Evolutionary conservation across 2,888 invertebrate genomes (phyloP), one percentile per base, ranked within the genome.

Genomic region (Perdita meconis): DNA sequence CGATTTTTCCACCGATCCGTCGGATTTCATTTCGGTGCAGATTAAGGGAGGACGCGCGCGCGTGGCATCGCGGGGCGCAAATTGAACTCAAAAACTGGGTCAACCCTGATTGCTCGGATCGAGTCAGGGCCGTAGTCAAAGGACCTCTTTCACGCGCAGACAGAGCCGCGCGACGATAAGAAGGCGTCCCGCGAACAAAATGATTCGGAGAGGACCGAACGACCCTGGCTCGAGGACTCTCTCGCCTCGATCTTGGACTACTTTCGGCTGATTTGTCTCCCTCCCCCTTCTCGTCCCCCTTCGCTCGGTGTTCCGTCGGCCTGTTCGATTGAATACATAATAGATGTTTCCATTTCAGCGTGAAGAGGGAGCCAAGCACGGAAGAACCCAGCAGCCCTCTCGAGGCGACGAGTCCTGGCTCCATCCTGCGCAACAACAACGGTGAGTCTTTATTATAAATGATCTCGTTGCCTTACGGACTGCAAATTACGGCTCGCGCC

Each of bases 311-410:
- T 19, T 26, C 30, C 42, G 36, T 26, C 47, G 36, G 44, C 16
- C 26, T 51, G 57, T 78, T 69, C 66, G 66, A 77, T 75, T 63
- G 74, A 82, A 84, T 90, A 82, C 87, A 89, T 88, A 90, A 89
- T 88, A 83, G 74, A 89, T 90, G 86, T 87, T 90, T 88, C 76
- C 79, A 86, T 89, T 91, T 84, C 88, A 92, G 92, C 81, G 92
- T 92, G 83, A 92, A 92, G 85, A 90, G 89, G 84, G 91, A 92
- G 84, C 91, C 91, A 71, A 90, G 88, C 84, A 88, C 88, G 83
- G 91, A 92, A 82, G 91, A 92, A 71, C 90, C 90, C 72, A 90
- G 88, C 89, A 92, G 91, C 85, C 91, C 91, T 87, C 88, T 92
- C 72, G 92, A 92, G 87, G 90, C 92, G 69, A 90, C 90, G 86